These are phyloP conservation scores for Oegoconia quadripuncta DNA, from an alignment of 2,888 invertebrate species.

Conservation along the genomic window DNA sequence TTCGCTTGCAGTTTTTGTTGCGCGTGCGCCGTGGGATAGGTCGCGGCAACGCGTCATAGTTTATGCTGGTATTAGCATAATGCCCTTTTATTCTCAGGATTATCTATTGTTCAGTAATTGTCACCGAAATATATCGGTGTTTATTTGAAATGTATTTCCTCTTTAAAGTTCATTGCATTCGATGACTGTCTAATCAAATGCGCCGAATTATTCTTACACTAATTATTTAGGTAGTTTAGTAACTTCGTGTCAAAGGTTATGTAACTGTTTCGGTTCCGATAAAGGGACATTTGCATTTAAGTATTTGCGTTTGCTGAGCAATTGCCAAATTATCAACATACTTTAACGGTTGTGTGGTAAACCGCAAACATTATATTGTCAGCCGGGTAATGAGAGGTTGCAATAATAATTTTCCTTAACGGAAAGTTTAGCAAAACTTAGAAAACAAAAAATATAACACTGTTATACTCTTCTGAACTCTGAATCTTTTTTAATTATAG, in stretches of 20 bases:
- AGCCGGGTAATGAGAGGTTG: slow-evolving; percentile 2
- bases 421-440: too few species aligned
- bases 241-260: slow-evolving; percentile 53
- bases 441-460: too few species aligned
- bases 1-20: slow-evolving; percentile 66
- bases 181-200: slow-evolving; percentile 17
- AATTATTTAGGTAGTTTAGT: slow-evolving; percentile 53
- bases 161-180: slow-evolving; percentile 39
- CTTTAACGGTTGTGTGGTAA: slow-evolving; percentile 61
- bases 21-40: slow-evolving; percentile 72
- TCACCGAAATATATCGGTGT: slow-evolving; percentile 37
- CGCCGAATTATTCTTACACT: slow-evolving; percentile 38
- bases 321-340: slow-evolving; percentile 63
- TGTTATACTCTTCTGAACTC: too few species aligned
- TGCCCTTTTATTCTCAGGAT: slow-evolving; percentile 52
- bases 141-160: slow-evolving; percentile 25
- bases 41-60: slow-evolving; percentile 52
- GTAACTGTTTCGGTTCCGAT: slow-evolving; percentile 58
- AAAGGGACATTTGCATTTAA: slow-evolving; percentile 68
- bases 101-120: slow-evolving; percentile 54
- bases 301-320: slow-evolving; percentile 52
- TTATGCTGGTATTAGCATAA: slow-evolving; percentile 79
- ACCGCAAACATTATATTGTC: slow-evolving; percentile 38
- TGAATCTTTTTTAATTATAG: too few species aligned
- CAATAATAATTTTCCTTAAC: too few species aligned